Base-by-base conservation (phyloP, 30 jellyfish, hydroid and myxozoan species). In the Cassiopea andromeda region DNA sequence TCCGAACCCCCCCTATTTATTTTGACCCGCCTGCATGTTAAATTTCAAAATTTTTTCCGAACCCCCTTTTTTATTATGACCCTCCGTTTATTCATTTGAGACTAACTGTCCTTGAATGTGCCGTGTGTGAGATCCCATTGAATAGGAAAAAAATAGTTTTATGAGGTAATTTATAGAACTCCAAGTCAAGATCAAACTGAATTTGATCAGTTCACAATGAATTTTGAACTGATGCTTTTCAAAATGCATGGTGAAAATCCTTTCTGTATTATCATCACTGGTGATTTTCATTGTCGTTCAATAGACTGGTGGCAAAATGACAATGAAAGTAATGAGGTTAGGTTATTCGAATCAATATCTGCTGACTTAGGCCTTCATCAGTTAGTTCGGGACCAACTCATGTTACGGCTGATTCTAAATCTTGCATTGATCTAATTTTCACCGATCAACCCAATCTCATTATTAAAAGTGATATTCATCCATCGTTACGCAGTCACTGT, bases 211-310 rank as follows among this genome's bases (percentile, higher is more conserved):
- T 81, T 61, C 80, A 81, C 80, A 44, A 81, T 81, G 14, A 81
- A 60, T 43, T 81, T 81, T 81, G 89, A 81, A 69, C 82, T 57
- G 69, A 57, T 81, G 89, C 81, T 81, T 7, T 81, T 69, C 27
- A 81, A 59, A 60, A 57, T 81, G 80, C 80, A 81, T 44, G 80
- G 64, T 59, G 80, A 81, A 81, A 81, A 61, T 45, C 89, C 89
- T 18, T 57, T 60, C 19, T 81, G 80, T 50, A 81, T 59, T 60
- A 60, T 81, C 14, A 81, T 81, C 10, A 81, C 82, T 81, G 89
- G 80, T 17, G 89, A 60, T 48, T 57, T 81, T 61, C 59, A 67
- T 81, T 67, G 89, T 44, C 14, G 83, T 6, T 48, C 71, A 74
- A 67, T 44, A 6, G 44, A 67, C 38, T 73, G 82, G 82, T 73